Conservation (phyloP, 2,113 vertebrate species). For the Nanorana parkeri region DNA sequence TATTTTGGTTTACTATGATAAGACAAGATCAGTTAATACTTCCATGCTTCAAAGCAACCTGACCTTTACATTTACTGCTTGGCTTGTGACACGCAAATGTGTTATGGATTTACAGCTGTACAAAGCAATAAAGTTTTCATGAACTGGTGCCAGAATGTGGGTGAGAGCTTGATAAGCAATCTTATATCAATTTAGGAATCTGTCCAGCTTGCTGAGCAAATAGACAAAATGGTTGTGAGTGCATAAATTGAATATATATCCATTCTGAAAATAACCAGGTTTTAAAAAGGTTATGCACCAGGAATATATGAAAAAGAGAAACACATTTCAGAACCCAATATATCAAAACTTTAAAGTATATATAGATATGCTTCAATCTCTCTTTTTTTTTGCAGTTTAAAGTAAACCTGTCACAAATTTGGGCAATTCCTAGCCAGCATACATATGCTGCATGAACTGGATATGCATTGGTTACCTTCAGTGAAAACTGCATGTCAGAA, state of each 20-base stretch:
- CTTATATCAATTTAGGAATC: conserved; percentile 51
- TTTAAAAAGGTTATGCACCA: neutral
- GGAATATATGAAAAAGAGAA: neutral
- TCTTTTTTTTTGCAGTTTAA: too few species aligned
- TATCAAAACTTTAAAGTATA: too few species aligned
- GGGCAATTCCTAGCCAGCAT: too few species aligned
- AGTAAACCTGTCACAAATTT: too few species aligned
- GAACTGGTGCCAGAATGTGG: conserved; percentile 38
- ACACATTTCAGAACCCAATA: neutral
- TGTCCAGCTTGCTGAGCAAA: conserved; percentile 29
- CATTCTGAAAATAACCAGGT: conserved; percentile 20
- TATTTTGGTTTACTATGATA: conserved; percentile 23
- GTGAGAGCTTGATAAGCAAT: conserved; percentile 50
- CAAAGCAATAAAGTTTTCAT: conserved; percentile 49
- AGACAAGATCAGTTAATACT: conserved; percentile 37
- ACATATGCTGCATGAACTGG: too few species aligned
- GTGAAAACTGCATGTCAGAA: too few species aligned
- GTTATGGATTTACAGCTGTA: conserved; percentile 44
- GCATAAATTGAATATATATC: conserved; percentile 14
- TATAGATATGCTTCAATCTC: too few species aligned
- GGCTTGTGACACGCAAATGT: conserved; percentile 27
- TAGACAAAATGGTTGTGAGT: conserved; percentile 13
- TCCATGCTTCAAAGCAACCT: conserved; percentile 39
- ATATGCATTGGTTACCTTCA: too few species aligned
- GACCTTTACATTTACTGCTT: conserved; percentile 44